phyloP scores from a whole-genome alignment of 2,797 vertebrate species.

The Knipowitschia caucasica region DNA sequence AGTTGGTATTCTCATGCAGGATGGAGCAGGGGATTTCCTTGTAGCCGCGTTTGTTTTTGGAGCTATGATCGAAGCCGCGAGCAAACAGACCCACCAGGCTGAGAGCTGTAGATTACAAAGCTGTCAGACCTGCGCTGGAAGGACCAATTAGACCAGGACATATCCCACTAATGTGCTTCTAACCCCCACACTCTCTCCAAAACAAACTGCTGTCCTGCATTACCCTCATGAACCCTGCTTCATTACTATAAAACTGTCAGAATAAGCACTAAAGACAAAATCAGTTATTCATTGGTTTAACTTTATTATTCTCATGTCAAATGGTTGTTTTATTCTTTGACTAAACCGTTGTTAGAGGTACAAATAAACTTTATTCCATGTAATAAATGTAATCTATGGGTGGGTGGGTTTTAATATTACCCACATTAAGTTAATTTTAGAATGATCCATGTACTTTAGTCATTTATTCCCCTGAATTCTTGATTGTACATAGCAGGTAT shows the following conservation, averaged over 20 bases:
- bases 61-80: slow-evolving; percentile 6
- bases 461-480: too few relatives aligned
- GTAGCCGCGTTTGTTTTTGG: slow-evolving; percentile 1
- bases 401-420: too few relatives aligned
- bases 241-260: background rate
- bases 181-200: slow-evolving; percentile 34
- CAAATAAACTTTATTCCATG: too few relatives aligned
- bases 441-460: too few relatives aligned
- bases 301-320: too few relatives aligned
- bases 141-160: slow-evolving; percentile 57
- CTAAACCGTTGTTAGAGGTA: too few relatives aligned
- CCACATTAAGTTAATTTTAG: too few relatives aligned
- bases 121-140: slow-evolving; percentile 59
- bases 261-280: too few relatives aligned
- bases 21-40: background rate
- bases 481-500: too few relatives aligned
- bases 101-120: slow-evolving; percentile 60
- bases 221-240: slow-evolving; percentile 33
- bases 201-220: slow-evolving; percentile 22
- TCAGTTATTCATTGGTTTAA: too few relatives aligned
- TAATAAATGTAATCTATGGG: too few relatives aligned
- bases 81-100: slow-evolving; percentile 22
- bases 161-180: slow-evolving; percentile 60
- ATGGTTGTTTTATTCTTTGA: too few relatives aligned
- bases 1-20: background rate